Percentiles rank a stretch among this genome's conserved stretches.
Evolutionary conservation across 2,113 vertebrate species (phyloP).

Genomic region (Mus spicilegus): DNA sequence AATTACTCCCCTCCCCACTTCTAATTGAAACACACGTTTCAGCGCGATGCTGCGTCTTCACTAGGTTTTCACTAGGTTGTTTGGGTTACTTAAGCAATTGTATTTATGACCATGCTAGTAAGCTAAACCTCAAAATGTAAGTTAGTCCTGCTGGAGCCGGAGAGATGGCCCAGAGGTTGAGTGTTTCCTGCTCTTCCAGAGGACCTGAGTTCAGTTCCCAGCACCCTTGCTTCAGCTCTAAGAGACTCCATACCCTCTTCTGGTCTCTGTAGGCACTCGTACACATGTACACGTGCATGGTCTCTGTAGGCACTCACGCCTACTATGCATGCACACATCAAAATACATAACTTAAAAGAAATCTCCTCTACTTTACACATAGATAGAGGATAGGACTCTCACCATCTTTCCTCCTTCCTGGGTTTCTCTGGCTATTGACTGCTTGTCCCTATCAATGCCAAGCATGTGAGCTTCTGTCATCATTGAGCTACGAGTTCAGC

Average conservation of each 20-base stretch:
- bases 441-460: background rate
- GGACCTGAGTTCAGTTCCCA: background rate
- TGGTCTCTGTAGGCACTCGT: background rate
- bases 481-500: slow-evolving; percentile 19
- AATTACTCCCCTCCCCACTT: background rate
- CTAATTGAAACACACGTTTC: background rate
- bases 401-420: slow-evolving; percentile 7
- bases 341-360: background rate
- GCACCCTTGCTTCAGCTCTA: background rate
- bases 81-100: slow-evolving; percentile 33
- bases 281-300: no score
- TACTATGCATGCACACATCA: background rate
- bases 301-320: no score
- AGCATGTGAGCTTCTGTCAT: slow-evolving; percentile 37
- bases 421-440: background rate
- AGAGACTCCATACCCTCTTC: background rate
- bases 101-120: slow-evolving; percentile 1
- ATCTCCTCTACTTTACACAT: background rate
- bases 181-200: background rate
- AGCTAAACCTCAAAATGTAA: slow-evolving; percentile 18
- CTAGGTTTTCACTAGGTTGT: background rate
- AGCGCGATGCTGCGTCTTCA: background rate
- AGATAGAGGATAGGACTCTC: background rate
- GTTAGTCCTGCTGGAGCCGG: background rate
- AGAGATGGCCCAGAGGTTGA: background rate